Conservation (phyloP, 2,113 vertebrate genomes). For the Macquaria ambigua region DNA sequence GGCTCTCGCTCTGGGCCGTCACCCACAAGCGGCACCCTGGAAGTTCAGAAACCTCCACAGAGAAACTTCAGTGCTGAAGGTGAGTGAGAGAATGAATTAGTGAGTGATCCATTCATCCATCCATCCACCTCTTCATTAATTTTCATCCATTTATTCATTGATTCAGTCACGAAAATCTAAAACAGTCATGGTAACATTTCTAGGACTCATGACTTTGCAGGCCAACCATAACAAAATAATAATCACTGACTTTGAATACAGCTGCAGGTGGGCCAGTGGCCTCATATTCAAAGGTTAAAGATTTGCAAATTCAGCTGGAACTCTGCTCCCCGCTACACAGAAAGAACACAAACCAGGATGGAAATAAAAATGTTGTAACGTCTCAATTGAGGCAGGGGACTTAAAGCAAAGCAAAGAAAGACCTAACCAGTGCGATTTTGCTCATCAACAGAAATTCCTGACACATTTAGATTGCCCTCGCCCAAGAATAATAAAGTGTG, state of each 20-base stretch:
- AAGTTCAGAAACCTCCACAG: constrained; percentile 85
- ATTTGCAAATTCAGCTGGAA: constrained; percentile 72
- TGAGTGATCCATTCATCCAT: constrained; percentile 1
- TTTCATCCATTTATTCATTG: constrained; percentile 29
- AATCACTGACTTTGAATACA: constrained; percentile 36
- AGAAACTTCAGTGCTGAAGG: constrained; percentile 93
- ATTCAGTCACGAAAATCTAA: constrained; percentile 9
- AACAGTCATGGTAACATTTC: constrained; percentile 23
- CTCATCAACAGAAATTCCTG: constrained; percentile 77
- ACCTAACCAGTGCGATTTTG: constrained; percentile 51
- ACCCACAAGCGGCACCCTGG: constrained; percentile 81
- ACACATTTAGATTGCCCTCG: constrained; percentile 63
- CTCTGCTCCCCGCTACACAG: constrained; percentile 35
- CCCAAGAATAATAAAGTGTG: constrained; percentile 81
- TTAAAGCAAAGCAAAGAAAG: constrained; percentile 63
- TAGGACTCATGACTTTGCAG: constrained; percentile 28
- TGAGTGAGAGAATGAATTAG: constrained; percentile 73
- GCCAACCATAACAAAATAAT: constrained; percentile 59
- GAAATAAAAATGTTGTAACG: constrained; percentile 77
- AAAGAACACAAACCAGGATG: constrained; percentile 70
- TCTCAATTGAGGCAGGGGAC: constrained; percentile 60
- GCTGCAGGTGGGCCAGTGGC: constrained; percentile 61
- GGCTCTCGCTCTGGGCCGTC: constrained; percentile 86
- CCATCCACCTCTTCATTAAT: not conserved
- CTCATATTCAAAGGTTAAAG: constrained; percentile 69